Base-by-base conservation (phyloP, 2,113 vertebrate genomes). In the Barnardius zonarius region DNA sequence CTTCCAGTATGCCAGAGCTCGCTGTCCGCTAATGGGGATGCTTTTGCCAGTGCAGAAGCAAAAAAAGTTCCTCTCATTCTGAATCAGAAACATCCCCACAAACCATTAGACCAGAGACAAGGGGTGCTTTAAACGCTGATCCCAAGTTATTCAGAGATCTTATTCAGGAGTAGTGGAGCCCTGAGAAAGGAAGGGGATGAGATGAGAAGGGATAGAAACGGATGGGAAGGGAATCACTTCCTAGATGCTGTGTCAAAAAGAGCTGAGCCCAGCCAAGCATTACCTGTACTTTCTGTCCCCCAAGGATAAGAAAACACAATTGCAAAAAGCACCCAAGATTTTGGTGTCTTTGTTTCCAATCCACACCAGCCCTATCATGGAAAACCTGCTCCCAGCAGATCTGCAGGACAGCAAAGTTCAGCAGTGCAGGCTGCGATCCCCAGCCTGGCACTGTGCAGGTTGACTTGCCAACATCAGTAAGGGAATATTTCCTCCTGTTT, bases 381-480 rank as follows among this genome's bases (percentile, higher is more conserved):
- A 7, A 62, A 43, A 35, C 7, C 20, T 0, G 0, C 17, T 77
- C 59, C 78, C 79, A 59, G 41, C n/a, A 84, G 79, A 39, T 10
- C 72, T 11, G 35, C 23, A 31, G 78, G n/a, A 20, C 41, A 20
- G 69, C 51, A 6, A 9, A 33, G 70, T 66, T 67, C 51, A 44
- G 62, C 24, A 18, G 19, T 1, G 13, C 37, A 16, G 70, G 52
- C 61, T 69, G 72, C 9, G 0, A 2, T 24, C 33, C 72, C 49
- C 77, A 70, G 68, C 51, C 55, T 19, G 55, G 70, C 41, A 5
- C 25, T 2, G 55, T 1, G 2, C 13, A 10, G 33, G 33, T 10
- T 27, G 39, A 28, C 6, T 28, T 10, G 10, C 81, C n/a, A 17
- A 3, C 35, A 35, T 1, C 9, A 57, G 6, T 0, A 6, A 2